Conservation (phyloP, 2,797 vertebrate genomes). For the Chelon auratus region DNA sequence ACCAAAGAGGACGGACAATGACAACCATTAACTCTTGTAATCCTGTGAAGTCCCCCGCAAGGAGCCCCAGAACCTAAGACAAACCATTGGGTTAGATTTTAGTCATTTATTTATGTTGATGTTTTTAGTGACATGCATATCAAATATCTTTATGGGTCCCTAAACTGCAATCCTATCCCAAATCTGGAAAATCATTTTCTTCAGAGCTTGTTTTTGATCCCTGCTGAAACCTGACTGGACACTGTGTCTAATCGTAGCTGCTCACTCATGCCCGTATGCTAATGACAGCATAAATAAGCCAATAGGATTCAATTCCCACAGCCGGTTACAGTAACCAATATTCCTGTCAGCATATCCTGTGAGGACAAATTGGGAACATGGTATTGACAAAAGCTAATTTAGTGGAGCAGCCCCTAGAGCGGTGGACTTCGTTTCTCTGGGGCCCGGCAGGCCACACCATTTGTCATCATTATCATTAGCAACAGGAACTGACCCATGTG, state of each 20-base stretch:
- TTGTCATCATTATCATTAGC: conserved; percentile 80
- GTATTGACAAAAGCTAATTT: conserved; percentile 89
- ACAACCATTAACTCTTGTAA: too few relatives aligned
- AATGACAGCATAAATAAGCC: conserved; percentile 75
- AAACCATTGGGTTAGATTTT: too few relatives aligned
- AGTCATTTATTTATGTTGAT: conserved; percentile 4
- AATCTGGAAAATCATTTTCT: conserved; percentile 13
- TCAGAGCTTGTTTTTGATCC: conserved; percentile 36
- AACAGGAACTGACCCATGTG: conserved; percentile 55
- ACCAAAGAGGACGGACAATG: too few relatives aligned
- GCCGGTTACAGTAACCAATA: conserved; percentile 87
- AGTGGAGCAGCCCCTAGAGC: conserved; percentile 75
- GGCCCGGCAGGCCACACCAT: conserved; percentile 62
- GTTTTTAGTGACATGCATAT: conserved; percentile 10
- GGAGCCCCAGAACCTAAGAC: too few relatives aligned
- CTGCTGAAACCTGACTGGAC: conserved; percentile 55
- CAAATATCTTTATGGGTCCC: neutral
- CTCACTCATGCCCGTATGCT: conserved; percentile 78
- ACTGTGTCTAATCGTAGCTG: conserved; percentile 68
- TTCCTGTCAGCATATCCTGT: conserved; percentile 82
- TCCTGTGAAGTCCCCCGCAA: too few relatives aligned
- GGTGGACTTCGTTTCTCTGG: conserved; percentile 74
- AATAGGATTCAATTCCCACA: conserved; percentile 80
- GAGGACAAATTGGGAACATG: conserved; percentile 83
- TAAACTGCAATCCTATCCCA: conserved; percentile 1